phyloP scores from a whole-genome alignment of 2,888 invertebrate genomes.

The Prenolepis imparis region DNA sequence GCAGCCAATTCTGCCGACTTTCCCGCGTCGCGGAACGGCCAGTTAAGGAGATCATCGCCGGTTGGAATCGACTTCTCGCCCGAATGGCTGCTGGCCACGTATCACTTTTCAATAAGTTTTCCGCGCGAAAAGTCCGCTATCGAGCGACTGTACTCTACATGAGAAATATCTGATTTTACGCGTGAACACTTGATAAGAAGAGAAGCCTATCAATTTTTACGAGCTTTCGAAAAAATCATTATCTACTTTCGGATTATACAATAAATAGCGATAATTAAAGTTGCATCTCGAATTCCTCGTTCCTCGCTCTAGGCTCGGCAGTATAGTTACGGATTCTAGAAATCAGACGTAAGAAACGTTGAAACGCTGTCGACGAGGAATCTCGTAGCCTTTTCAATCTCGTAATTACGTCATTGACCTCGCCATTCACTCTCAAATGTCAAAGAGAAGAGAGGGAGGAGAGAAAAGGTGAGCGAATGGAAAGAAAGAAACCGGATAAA shows the following conservation, averaged over 20 bases:
- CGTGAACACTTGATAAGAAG: neutral
- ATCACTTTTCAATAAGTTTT: conserved; percentile 47
- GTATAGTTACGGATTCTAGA: conserved; percentile 17
- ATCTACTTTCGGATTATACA: neutral
- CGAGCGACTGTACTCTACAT: neutral
- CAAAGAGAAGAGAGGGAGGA: neutral
- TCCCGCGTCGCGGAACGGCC: conserved; percentile 45
- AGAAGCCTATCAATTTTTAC: neutral
- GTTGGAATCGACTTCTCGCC: conserved; percentile 35
- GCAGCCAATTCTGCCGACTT: conserved; percentile 47
- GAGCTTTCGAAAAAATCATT: neutral
- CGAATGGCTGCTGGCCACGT: neutral
- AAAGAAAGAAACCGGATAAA: conserved; percentile 46
- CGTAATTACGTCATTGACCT: conserved; percentile 52
- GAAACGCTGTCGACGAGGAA: conserved; percentile 26
- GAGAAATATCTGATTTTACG: neutral
- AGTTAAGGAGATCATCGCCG: conserved; percentile 59
- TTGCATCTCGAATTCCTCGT: neutral
- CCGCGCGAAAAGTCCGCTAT: conserved; percentile 9
- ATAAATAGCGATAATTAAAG: neutral
- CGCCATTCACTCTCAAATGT: conserved; percentile 40
- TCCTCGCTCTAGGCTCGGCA: neutral
- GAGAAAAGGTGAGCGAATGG: neutral
- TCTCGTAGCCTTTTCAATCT: conserved; percentile 41
- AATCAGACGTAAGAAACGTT: conserved; percentile 35